A percentile compares a stretch with the other conserved stretches of the same genome.
These are phyloP conservation scores for Rhingia campestris DNA, from an alignment of 2,888 invertebrate species.

Conservation along the genomic window DNA sequence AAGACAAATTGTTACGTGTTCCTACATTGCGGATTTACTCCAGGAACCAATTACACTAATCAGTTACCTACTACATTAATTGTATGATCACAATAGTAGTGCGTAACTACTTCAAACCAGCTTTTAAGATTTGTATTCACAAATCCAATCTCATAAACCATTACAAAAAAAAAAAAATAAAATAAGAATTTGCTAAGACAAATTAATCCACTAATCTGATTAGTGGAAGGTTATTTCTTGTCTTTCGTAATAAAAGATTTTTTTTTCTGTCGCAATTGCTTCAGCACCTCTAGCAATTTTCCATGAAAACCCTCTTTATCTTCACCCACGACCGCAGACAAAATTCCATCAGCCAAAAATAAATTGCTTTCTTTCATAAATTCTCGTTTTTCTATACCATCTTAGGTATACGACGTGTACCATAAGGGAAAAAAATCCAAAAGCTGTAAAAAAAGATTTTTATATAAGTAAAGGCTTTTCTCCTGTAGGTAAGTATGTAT, in stretches of 20 bases:
- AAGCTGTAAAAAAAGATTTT: conserved; percentile 39
- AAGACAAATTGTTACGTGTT: no score
- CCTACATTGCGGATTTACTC: no score
- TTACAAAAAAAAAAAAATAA: no score
- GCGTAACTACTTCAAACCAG: no score
- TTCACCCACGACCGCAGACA: conserved; percentile 2
- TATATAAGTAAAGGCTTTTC: conserved; percentile 7
- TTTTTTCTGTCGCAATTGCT: neutral
- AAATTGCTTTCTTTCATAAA: conserved; percentile 68
- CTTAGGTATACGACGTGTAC: conserved; percentile 2
- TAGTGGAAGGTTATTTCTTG: conserved; percentile 40
- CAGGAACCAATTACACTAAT: no score
- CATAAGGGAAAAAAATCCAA: neutral
- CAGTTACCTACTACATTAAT: no score
- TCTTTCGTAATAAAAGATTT: conserved; percentile 56
- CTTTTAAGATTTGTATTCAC: no score
- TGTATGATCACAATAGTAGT: no score
- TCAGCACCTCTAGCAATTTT: neutral
- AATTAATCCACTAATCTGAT: conserved; percentile 70
- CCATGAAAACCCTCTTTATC: conserved; percentile 13
- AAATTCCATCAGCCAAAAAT: conserved; percentile 16
- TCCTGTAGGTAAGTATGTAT: neutral
- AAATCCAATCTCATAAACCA: no score
- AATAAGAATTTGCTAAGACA: conserved; percentile 51
- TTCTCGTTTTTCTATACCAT: conserved; percentile 58